These are phyloP conservation scores for Polymixis flavicincta DNA, from an alignment of 2,888 invertebrate genomes.

Conservation along the genomic window DNA sequence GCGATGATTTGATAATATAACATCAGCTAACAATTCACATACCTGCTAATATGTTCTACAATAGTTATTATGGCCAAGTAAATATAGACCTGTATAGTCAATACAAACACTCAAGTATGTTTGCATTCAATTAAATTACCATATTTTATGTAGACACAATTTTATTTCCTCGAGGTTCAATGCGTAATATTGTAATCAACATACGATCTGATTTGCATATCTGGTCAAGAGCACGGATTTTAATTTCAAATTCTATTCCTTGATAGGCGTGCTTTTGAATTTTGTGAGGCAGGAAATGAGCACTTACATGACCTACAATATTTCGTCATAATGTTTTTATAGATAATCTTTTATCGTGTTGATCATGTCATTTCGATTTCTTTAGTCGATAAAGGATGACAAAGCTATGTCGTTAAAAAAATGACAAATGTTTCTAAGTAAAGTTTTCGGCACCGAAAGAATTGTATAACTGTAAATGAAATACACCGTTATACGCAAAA, in stretches of 20 bases:
- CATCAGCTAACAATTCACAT: too few relatives aligned
- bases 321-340: slow-evolving; percentile 8
- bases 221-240: slow-evolving; percentile 35
- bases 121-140: slow-evolving; percentile 19
- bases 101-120: slow-evolving; percentile 3
- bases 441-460: neutral
- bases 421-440: slow-evolving; percentile 23
- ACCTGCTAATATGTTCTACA: neutral
- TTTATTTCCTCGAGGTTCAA: neutral
- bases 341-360: slow-evolving; percentile 26
- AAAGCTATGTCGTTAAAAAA: neutral
- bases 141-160: neutral
- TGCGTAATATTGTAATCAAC: slow-evolving; percentile 5
- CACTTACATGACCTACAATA: slow-evolving; percentile 14
- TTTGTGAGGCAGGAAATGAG: neutral
- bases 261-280: neutral
- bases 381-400: slow-evolving; percentile 19
- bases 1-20: neutral
- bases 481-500: too few relatives aligned
- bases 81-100: neutral
- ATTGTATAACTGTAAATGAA: neutral
- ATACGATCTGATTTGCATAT: slow-evolving; percentile 21
- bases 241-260: slow-evolving; percentile 28
- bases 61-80: neutral
- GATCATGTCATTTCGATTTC: slow-evolving; percentile 33